Base-by-base conservation (phyloP, 2,113 vertebrate genomes). In the Alethe castanea region DNA sequence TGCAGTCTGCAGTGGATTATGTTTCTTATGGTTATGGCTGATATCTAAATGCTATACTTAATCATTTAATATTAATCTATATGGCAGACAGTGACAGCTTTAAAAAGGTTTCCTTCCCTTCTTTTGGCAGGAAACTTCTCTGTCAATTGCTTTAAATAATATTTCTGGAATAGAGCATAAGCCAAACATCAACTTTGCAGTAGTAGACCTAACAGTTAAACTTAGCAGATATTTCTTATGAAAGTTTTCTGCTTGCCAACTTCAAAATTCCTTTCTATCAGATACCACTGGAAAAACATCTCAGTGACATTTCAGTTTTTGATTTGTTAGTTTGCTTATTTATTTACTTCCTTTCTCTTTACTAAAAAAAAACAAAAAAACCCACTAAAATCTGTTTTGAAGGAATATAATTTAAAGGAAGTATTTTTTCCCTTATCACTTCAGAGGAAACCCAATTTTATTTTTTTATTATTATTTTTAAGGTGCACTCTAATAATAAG, bases 361-460 rank as follows among this genome's bases (percentile, higher is more conserved):
- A 71, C 5, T 45, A 64, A 80, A 96, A 97, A 95, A 88, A 84
- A 80, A 36, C 64, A 80, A 96, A 97, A 95, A 88, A 84, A 80
- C 35, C 57, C 52, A 59, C 22, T 62, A 28, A 93, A 76, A 67
- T 48, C 22, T 45, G 17, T 3, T 59, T 71, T 85, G 52, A 6
- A 20, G 61, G 11, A 79, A 56, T 67, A 47, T 38, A 67, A 66
- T 66, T 52, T 38, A 67, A 88, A 88, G 9, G 11, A 47, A 47
- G 15, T 76, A 12, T 65, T 45, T 45, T 45, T 73, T 57, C 15
- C 47, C 47, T 67, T 67, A 29, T 52, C 40, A 29, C 24, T 59
- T 85, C 13, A 19, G 44, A 69, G 20, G 9, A 50, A 60, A 96
- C 90, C 29, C 11, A 60, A 56, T 82, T 90, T 86, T 53, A 76